Conservation (phyloP, 2,797 vertebrate species). For the Ibycter americanus region DNA sequence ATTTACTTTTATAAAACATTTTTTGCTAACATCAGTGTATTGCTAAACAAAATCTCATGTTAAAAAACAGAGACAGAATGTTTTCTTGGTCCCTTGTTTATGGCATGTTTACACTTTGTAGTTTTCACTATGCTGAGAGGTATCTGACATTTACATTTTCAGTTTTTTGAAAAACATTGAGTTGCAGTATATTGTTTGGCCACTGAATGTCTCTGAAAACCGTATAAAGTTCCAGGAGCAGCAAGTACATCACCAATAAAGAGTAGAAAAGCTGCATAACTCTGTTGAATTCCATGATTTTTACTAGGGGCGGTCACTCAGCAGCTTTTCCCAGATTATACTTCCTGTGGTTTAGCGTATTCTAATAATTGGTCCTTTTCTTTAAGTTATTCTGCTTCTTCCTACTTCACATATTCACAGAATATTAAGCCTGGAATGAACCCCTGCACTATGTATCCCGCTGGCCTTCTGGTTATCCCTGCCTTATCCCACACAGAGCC, state of each 20-base stretch:
- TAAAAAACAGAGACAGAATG: neutral
- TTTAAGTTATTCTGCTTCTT: neutral
- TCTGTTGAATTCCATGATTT: fast-evolving
- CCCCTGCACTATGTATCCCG: neutral
- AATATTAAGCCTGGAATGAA: neutral
- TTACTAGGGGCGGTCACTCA: neutral
- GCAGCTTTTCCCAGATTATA: neutral
- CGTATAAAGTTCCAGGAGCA: neutral
- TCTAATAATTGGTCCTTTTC: neutral
- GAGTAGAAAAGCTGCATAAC: neutral
- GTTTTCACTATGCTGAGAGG: neutral
- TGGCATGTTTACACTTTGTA: neutral
- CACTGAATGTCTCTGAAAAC: constrained; percentile 64
- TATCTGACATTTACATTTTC: neutral
- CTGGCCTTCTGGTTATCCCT: neutral
- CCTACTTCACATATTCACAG: fast-evolving
- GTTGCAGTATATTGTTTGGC: constrained; percentile 42
- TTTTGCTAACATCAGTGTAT: neutral
- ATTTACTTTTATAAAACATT: neutral
- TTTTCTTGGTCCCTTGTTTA: neutral
- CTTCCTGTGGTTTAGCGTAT: neutral
- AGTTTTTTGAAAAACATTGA: neutral
- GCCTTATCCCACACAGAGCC: neutral
- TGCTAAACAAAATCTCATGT: neutral
- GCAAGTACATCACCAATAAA: neutral